Evolutionary conservation across 2,797 vertebrate genomes (phyloP), one percentile per base, ranked within the genome.

Genomic region (Caiman crocodilus): DNA sequence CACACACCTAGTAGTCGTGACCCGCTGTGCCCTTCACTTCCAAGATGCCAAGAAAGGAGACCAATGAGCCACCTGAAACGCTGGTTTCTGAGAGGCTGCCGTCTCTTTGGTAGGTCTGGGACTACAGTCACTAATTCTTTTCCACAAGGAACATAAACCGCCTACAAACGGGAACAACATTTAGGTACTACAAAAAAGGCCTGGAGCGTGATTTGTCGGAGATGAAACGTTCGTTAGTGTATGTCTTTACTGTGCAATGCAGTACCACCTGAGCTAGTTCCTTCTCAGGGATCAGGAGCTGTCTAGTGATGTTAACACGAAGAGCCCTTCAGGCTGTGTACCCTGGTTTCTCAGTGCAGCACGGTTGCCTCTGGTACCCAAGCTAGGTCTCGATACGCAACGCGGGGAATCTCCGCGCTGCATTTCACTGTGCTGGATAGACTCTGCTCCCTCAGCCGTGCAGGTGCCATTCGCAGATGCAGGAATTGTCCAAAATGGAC

Each of bases 351-450:
- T 50, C 78, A 92, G 79, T 25, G n/a, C 3, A 81, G 30, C 50
- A 30, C 23, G 25, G 16, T 59, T 90, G 56, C 18, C 88, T 56
- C n/a, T 79, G 30, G 16, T 21, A 60, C 15, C 26, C 28, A 88
- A 14, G 42, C 4, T 7, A 78, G 57, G 32, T 88, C 15, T 50
- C 10, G 10, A 3, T 76, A 76, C 16, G 11, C 16, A 79, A 61
- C 11, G 18, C 28, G 35, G 17, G 6, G n/a, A 50, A 35, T 35
- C n/a, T 23, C 30, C 14, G 10, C 91, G 2, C 57, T 82, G 61
- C 0, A 0, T 23, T 76, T 12, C 0, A 0, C 28, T 77, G 5
- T 16, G 71, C 35, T 13, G 5, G 1, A 0, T 67, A 25, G 5
- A n/a, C 57, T 81, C 56, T 83, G 20, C 73, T 71, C 30, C 59